phyloP scores from a whole-genome alignment of 2,888 invertebrate genomes.

The Byasa hedistus region DNA sequence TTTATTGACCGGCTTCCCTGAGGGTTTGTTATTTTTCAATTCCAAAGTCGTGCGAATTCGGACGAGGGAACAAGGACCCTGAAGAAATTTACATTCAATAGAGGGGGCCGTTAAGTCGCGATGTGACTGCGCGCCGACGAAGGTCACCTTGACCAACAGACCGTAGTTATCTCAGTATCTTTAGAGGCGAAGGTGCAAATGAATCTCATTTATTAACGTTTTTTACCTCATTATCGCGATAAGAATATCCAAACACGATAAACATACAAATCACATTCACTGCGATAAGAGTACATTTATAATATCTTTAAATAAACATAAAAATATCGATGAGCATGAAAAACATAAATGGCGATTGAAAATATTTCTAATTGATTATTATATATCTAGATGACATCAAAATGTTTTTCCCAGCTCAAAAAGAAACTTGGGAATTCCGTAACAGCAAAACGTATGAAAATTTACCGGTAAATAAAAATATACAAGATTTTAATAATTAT shows the following conservation, averaged over 20 bases:
- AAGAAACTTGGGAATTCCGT: not conserved
- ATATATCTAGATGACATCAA: too few relatives aligned
- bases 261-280: constrained; percentile 12
- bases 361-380: too few relatives aligned
- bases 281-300: constrained; percentile 4
- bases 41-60: constrained; percentile 42
- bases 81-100: constrained; percentile 72
- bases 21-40: constrained; percentile 28
- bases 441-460: constrained; percentile 1
- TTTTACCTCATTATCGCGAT: constrained; percentile 24
- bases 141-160: constrained; percentile 73
- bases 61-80: constrained; percentile 56
- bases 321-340: not conserved
- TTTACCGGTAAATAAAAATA: not conserved
- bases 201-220: constrained; percentile 27
- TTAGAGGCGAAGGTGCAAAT: constrained; percentile 39
- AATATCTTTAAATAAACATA: constrained; percentile 5
- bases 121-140: constrained; percentile 58
- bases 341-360: not conserved
- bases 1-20: constrained; percentile 27
- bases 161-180: constrained; percentile 48
- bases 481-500: constrained; percentile 15
- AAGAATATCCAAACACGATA: constrained; percentile 7
- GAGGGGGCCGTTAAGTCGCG: constrained; percentile 61
- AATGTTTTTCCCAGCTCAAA: too few relatives aligned